phyloP scores from a whole-genome alignment of 2,888 invertebrate genomes.

The Amblyjoppa proteus region DNA sequence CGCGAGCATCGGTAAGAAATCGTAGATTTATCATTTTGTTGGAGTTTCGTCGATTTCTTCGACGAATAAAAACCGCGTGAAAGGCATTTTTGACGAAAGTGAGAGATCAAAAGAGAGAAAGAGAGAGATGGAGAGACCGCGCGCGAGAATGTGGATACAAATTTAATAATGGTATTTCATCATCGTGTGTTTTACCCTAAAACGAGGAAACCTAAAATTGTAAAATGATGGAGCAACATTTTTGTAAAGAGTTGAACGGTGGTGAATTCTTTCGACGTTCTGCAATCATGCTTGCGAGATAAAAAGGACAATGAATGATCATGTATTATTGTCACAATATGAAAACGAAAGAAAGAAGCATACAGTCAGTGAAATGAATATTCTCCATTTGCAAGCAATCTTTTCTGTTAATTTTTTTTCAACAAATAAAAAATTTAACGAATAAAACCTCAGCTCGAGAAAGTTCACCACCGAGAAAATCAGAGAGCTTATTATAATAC shows the following conservation, averaged over 20 bases:
- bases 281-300: slow-evolving; percentile 4
- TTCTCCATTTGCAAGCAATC: neutral
- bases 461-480: slow-evolving; percentile 62
- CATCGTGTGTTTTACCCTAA: slow-evolving; percentile 40
- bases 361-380: neutral
- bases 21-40: slow-evolving; percentile 28
- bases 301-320: neutral
- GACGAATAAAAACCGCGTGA: slow-evolving; percentile 31
- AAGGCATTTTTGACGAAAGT: neutral
- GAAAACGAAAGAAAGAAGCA: neutral
- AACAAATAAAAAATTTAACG: slow-evolving; percentile 6
- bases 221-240: slow-evolving; percentile 28
- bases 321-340: neutral
- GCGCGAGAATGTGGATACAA: slow-evolving; percentile 30
- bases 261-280: slow-evolving; percentile 36
- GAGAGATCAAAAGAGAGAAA: neutral
- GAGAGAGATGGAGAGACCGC: neutral
- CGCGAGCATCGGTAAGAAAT: neutral
- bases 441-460: slow-evolving; percentile 35
- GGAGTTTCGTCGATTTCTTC: neutral
- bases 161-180: slow-evolving; percentile 40
- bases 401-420: slow-evolving; percentile 53
- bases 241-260: slow-evolving; percentile 38
- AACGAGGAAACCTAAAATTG: slow-evolving; percentile 23
- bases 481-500: slow-evolving; percentile 73